Evolutionary conservation across 1,140 invertebrate genomes (phyloP).

Genomic region (Gonatopus flavifemur): DNA sequence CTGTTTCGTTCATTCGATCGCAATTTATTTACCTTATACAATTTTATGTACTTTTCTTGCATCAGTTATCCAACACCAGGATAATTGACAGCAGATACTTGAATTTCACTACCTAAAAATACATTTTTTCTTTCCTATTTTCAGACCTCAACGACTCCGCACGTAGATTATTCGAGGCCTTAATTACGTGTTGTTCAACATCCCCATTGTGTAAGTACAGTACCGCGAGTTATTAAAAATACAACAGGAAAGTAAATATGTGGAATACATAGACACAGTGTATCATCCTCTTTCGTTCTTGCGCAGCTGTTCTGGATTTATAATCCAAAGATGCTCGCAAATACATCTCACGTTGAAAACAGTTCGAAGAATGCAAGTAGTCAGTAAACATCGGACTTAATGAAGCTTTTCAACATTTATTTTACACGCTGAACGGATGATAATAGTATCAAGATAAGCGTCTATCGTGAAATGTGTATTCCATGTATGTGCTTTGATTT

Average conservation of each 20-base stretch:
- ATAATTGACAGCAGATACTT: neutral
- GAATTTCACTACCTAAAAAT: neutral
- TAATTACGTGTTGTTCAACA: slow-evolving; percentile 53
- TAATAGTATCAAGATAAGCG: too few species aligned
- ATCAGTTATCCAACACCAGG: neutral
- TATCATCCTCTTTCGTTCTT: slow-evolving; percentile 1
- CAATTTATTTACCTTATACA: neutral
- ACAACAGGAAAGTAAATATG: too few species aligned
- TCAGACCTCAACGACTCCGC: slow-evolving; percentile 51
- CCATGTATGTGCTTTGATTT: too few species aligned
- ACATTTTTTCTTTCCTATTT: slow-evolving; percentile 20
- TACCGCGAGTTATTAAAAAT: too few species aligned
- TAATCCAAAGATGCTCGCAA: slow-evolving; percentile 27
- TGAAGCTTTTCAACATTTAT: neutral
- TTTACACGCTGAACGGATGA: too few species aligned
- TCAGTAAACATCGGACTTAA: slow-evolving; percentile 14
- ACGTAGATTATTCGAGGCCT: slow-evolving; percentile 48
- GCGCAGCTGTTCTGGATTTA: slow-evolving; percentile 46
- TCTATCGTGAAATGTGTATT: too few species aligned
- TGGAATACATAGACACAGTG: neutral
- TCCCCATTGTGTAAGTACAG: slow-evolving; percentile 47
- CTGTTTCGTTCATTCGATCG: too few species aligned
- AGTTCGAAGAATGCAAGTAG: slow-evolving; percentile 28
- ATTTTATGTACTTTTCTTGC: slow-evolving; percentile 3
- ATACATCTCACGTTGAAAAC: slow-evolving; percentile 24